A percentile compares a stretch with the other conserved stretches of the same genome.
Conservation (phyloP, 2,888 invertebrate genomes). For the Timema cristinae region DNA sequence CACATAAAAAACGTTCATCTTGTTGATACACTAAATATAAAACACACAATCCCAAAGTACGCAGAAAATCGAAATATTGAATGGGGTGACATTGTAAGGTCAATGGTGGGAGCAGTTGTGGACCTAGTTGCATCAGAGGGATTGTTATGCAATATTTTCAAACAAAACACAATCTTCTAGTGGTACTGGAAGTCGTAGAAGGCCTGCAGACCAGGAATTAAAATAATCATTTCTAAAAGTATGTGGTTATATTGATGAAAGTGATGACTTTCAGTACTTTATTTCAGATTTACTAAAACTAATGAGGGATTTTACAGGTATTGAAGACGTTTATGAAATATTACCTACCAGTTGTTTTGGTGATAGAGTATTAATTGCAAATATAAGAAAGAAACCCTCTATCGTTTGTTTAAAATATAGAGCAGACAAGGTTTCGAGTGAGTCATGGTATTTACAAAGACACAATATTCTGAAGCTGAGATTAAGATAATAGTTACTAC, state of each 20-base stretch:
- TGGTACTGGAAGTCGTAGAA: background rate
- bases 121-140: background rate
- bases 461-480: background rate
- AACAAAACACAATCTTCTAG: background rate
- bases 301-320: no score
- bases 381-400: background rate
- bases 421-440: background rate
- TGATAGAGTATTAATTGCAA: background rate
- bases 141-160: constrained; percentile 2
- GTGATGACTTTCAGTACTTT: background rate
- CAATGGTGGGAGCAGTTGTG: background rate
- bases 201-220: background rate
- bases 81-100: background rate
- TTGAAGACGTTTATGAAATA: no score
- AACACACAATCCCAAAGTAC: background rate
- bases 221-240: background rate
- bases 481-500: background rate
- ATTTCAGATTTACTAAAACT: background rate
- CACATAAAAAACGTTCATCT: background rate
- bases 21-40: constrained; percentile 7
- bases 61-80: background rate
- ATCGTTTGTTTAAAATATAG: background rate
- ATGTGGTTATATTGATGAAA: background rate
- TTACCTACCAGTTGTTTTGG: background rate
- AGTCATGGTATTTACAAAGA: background rate